Conservation (phyloP, 2,888 invertebrate species). For the Calameuta pallipes region DNA sequence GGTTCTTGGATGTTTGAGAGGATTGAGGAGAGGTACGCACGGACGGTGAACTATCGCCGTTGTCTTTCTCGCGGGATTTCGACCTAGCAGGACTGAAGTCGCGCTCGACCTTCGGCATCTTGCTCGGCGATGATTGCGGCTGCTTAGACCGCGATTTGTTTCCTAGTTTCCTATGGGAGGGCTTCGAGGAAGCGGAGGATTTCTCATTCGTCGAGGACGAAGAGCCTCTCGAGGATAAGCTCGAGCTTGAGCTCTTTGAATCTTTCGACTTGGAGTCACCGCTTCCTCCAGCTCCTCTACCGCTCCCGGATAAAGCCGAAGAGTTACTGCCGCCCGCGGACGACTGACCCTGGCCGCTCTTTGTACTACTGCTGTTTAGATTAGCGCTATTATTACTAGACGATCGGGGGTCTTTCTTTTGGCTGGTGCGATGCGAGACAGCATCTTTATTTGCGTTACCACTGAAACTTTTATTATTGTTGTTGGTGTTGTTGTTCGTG, state of each 20-base stretch:
- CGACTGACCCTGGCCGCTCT: slow-evolving; percentile 37
- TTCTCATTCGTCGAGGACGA: slow-evolving; percentile 58
- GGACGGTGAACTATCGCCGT: slow-evolving; percentile 43
- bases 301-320: slow-evolving; percentile 31
- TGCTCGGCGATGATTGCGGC: slow-evolving; percentile 47
- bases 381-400: slow-evolving; percentile 60
- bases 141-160: slow-evolving; percentile 59
- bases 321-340: slow-evolving; percentile 38
- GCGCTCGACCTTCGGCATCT: slow-evolving; percentile 55
- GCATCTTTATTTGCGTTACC: slow-evolving; percentile 61
- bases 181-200: slow-evolving; percentile 54
- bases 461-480: slow-evolving; percentile 54
- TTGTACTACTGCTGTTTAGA: slow-evolving; percentile 37
- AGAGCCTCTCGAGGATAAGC: slow-evolving; percentile 41
- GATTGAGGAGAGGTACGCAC: slow-evolving; percentile 47
- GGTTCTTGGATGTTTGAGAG: slow-evolving; percentile 66
- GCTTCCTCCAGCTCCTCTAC: slow-evolving; percentile 21
- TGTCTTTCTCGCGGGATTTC: slow-evolving; percentile 57
- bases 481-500: slow-evolving; percentile 51
- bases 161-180: slow-evolving; percentile 61
- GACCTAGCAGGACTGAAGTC: slow-evolving; percentile 55
- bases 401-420: slow-evolving; percentile 63
- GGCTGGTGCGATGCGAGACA: slow-evolving; percentile 61
- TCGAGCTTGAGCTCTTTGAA: slow-evolving; percentile 36
- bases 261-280: slow-evolving; percentile 50